phyloP scores from a whole-genome alignment of 1,140 invertebrate genomes.

The Pachyrhynchus sulphureomaculatus region DNA sequence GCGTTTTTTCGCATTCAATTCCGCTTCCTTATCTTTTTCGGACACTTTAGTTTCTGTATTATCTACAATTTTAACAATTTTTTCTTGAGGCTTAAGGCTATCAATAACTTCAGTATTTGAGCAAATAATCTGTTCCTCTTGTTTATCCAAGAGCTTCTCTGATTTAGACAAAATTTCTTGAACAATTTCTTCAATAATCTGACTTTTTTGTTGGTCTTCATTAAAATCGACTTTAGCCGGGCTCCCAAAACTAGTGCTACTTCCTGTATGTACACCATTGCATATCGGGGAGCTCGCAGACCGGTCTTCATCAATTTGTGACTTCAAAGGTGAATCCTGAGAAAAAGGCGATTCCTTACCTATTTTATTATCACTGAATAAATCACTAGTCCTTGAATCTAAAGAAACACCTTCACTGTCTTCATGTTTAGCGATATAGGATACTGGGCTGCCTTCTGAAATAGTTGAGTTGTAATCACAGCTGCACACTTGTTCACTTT shows the following conservation, averaged over 20 bases:
- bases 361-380: constrained; percentile 57
- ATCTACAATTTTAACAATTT: not conserved
- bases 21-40: constrained; percentile 40
- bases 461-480: constrained; percentile 60
- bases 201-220: constrained; percentile 56
- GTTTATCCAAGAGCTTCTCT: constrained; percentile 57
- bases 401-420: constrained; percentile 57
- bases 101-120: constrained; percentile 1
- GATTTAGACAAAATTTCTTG: constrained; percentile 59
- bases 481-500: constrained; percentile 54
- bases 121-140: constrained; percentile 10
- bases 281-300: constrained; percentile 41
- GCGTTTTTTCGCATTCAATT: constrained; percentile 8
- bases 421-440: constrained; percentile 54
- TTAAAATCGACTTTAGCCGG: constrained; percentile 42
- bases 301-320: constrained; percentile 37
- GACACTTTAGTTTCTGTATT: constrained; percentile 4
- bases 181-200: constrained; percentile 61
- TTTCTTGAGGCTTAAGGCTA: not conserved
- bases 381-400: constrained; percentile 57
- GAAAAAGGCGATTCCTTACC: constrained; percentile 50
- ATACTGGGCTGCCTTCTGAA: constrained; percentile 58
- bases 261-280: constrained; percentile 47
- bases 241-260: constrained; percentile 46
- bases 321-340: constrained; percentile 44